phyloP scores from a whole-genome alignment of 2,888 invertebrate species.

The Anthophora plumipes region DNA sequence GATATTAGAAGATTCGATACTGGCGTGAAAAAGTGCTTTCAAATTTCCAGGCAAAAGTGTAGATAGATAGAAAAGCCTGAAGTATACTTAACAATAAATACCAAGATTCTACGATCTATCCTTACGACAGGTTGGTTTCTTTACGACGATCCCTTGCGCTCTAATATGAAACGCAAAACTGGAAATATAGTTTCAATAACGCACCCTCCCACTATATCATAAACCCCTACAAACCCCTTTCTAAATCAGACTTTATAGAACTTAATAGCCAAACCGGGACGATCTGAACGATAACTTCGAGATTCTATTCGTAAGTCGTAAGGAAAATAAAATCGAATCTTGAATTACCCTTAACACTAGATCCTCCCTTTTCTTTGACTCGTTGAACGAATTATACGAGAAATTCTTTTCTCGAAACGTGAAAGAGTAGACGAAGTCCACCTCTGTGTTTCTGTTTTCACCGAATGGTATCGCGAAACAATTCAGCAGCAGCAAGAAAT shows the following conservation, averaged over 20 bases:
- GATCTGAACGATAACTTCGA: constrained; percentile 5
- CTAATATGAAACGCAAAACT: neutral
- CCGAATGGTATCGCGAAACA: neutral
- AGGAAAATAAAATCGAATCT: constrained; percentile 10
- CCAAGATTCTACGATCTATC: neutral
- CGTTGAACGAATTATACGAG: too few species aligned
- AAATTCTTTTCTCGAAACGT: too few species aligned
- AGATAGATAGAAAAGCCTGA: too few species aligned
- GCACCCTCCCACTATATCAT: neutral
- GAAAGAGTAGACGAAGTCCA: too few species aligned
- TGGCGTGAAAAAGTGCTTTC: too few species aligned
- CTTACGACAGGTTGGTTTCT: neutral
- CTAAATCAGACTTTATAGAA: constrained; percentile 12
- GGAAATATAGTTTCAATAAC: constrained; percentile 27
- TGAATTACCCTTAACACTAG: neutral
- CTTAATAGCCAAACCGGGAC: neutral
- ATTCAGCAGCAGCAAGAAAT: neutral
- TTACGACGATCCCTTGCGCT: neutral
- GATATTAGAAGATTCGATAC: too few species aligned
- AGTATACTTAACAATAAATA: neutral
- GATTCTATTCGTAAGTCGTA: neutral
- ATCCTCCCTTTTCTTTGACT: neutral
- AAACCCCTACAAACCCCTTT: neutral
- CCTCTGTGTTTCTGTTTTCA: neutral
- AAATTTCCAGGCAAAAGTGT: too few species aligned